Percentiles rank a stretch among this genome's conserved stretches.
These are phyloP conservation scores for Nilaparvata lugens DNA, from an alignment of 1,140 invertebrate species.

Conservation along the genomic window DNA sequence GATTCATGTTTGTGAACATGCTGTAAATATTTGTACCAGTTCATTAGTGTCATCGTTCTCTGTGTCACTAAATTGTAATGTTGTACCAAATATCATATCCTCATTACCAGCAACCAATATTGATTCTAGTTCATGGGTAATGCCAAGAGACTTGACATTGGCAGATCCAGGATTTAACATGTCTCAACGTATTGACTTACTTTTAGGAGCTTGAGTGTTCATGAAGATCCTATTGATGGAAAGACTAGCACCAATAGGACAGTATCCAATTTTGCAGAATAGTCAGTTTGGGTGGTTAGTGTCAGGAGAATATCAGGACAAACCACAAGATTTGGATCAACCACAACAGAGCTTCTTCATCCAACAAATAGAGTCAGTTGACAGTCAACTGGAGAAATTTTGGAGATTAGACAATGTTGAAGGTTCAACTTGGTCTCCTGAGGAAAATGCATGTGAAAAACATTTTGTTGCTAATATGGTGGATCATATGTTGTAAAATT, in stretches of 20 bases:
- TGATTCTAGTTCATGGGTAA: neutral
- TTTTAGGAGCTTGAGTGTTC: neutral
- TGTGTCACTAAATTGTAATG: neutral
- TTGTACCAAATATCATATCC: neutral
- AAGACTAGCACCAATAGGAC: neutral
- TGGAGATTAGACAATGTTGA: conserved; percentile 3
- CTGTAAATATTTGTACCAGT: neutral
- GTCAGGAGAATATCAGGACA: neutral
- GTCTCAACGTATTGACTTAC: neutral
- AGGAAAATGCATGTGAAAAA: conserved; percentile 8
- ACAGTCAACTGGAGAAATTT: neutral
- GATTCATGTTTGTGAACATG: neutral
- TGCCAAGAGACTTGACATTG: neutral
- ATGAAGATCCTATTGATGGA: neutral
- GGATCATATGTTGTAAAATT: conserved; percentile 12
- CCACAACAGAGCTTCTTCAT: neutral
- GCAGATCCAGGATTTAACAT: neutral
- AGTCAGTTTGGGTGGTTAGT: neutral
- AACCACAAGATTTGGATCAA: neutral
- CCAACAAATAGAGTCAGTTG: neutral
- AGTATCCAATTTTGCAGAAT: neutral
- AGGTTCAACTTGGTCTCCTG: neutral
- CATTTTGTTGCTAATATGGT: conserved; percentile 6
- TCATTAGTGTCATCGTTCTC: neutral
- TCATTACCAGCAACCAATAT: neutral